A percentile compares a stretch with the other conserved stretches of the same genome.
These are phyloP conservation scores for Ypsolopha sequella DNA, from an alignment of 2,888 invertebrate species.

Conservation along the genomic window DNA sequence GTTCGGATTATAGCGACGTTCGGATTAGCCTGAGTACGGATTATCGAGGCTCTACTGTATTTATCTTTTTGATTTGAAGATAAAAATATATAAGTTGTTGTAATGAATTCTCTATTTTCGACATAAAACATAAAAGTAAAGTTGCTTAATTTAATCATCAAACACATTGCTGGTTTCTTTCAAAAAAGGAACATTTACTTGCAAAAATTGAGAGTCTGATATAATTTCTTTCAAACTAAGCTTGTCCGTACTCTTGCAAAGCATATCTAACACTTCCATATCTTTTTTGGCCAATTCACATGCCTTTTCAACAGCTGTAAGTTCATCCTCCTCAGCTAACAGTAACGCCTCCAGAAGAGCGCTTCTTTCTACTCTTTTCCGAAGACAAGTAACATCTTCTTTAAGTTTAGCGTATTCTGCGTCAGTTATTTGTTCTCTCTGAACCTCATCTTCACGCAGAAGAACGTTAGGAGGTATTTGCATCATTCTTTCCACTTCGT, in stretches of 20 bases:
- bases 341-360: slow-evolving; percentile 52
- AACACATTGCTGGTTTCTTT: slow-evolving; percentile 22
- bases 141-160: slow-evolving; percentile 11
- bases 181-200: slow-evolving; percentile 38
- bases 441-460: slow-evolving; percentile 52
- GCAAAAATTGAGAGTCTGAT: slow-evolving; percentile 37
- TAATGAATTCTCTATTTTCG: too few relatives aligned
- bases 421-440: slow-evolving; percentile 38
- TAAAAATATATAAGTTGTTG: too few relatives aligned
- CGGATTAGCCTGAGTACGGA: too few relatives aligned
- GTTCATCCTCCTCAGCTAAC: slow-evolving; percentile 45
- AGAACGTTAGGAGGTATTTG: slow-evolving; percentile 48
- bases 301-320: slow-evolving; percentile 40
- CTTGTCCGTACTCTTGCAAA: slow-evolving; percentile 31
- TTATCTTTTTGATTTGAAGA: too few relatives aligned
- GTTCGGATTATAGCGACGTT: too few relatives aligned
- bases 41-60: too few relatives aligned
- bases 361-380: slow-evolving; percentile 44
- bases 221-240: slow-evolving; percentile 27
- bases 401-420: slow-evolving; percentile 42
- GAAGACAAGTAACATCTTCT: slow-evolving; percentile 38
- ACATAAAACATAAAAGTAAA: background rate
- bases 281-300: slow-evolving; percentile 53
- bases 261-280: slow-evolving; percentile 44
- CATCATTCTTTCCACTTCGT: slow-evolving; percentile 46